Evolutionary conservation across 2,888 invertebrate genomes (phyloP), one percentile per base, ranked within the genome.

Genomic region (Andrena haemorrhoa): DNA sequence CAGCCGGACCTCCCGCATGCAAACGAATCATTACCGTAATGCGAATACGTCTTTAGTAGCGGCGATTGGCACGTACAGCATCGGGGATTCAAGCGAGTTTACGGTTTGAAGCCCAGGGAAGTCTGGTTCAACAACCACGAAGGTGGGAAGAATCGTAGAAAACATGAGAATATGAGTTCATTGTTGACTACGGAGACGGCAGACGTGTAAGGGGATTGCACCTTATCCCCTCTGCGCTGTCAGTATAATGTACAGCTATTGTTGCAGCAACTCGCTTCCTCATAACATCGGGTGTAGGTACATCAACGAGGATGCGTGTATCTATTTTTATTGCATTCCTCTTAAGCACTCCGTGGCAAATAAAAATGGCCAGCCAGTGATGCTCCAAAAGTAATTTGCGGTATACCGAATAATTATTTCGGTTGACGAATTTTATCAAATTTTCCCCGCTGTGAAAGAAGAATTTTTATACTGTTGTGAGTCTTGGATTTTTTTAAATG

Each of bases 121-220:
- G 82, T 75, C 72, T 77, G 82, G 78, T 85, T 84, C 66, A 79
- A 83, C 82, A 82, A 85, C 85, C 79, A 79, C 74, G 72, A 71
- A 84, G 85, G 81, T 82, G 82, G 84, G 84, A 84, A 84, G 71
- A 76, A 70, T 64, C 78, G 77, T 73, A 74, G 82, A 80, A 86
- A 85, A 87, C 81, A 84, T 83, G 87, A 88, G 88, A 88, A 88
- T 86, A 88, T 82, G 81, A 86, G 88, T 85, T 88, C 88, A 88
- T 87, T 86, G 86, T 86, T 82, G 83, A 82, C 63, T 76, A 65
- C 71, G 72, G 41, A 56, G 74, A 51, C 65, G 60, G 71, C 66
- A 47, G 79, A 78, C 68, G 63, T 61, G 87, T 68, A 85, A 78
- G 85, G 74, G 77, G 86, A 86, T 86, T 87, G 78, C 86, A 78